Evolutionary conservation across 2,888 invertebrate species (phyloP).

Genomic region (Leptura quadrifasciata): DNA sequence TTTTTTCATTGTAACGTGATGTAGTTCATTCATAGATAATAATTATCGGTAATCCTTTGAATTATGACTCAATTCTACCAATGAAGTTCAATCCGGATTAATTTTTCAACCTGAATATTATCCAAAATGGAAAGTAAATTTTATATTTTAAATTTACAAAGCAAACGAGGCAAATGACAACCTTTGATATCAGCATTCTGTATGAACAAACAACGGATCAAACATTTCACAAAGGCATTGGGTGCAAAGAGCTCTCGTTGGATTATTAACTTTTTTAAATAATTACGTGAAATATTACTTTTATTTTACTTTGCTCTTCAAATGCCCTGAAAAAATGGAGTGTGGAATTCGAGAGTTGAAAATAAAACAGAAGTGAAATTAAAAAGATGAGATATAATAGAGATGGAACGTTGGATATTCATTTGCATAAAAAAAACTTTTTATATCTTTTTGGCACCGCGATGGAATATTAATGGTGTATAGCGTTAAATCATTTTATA

Average conservation of each 20-base stretch:
- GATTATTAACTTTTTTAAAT: conserved; percentile 13
- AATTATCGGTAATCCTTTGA: too few relatives aligned
- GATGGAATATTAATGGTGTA: conserved; percentile 18
- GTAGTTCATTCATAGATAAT: too few relatives aligned
- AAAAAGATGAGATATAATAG: not conserved
- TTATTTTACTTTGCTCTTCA: conserved; percentile 11
- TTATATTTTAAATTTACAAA: not conserved
- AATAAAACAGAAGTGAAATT: conserved; percentile 16
- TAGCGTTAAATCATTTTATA: conserved; percentile 24
- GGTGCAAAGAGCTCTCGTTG: not conserved
- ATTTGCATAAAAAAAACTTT: conserved; percentile 23
- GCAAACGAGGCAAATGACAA: not conserved
- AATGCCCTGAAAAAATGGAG: not conserved
- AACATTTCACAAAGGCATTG: not conserved
- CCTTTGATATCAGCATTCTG: not conserved
- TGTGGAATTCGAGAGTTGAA: conserved; percentile 2
- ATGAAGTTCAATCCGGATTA: too few relatives aligned
- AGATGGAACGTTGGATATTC: not conserved
- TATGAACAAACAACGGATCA: not conserved
- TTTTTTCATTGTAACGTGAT: too few relatives aligned
- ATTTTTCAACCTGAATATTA: not conserved
- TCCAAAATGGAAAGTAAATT: not conserved
- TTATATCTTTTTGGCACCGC: conserved; percentile 12
- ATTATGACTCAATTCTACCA: too few relatives aligned
- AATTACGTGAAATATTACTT: conserved; percentile 15